A percentile compares a stretch with the other conserved stretches of the same genome.
These are phyloP conservation scores for Penaeus monodon DNA, from an alignment of 2,888 invertebrate species.

Conservation along the genomic window DNA sequence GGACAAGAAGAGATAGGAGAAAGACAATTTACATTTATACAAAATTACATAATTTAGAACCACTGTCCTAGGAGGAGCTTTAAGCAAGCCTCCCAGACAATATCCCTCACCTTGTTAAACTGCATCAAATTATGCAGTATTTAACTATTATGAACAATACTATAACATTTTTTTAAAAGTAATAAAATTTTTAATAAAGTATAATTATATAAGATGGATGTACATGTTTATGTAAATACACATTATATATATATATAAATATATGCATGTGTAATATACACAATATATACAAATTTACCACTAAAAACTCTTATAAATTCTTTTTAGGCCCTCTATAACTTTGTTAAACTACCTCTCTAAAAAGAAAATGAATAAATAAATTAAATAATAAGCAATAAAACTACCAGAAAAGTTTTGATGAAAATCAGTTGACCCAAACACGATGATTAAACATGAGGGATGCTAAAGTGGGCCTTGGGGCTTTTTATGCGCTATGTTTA, in stretches of 20 bases:
- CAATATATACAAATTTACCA: too few species aligned
- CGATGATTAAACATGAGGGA: too few species aligned
- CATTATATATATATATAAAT: too few species aligned
- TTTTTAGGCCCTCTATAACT: too few species aligned
- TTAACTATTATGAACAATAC: background rate
- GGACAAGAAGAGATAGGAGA: background rate
- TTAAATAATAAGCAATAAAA: background rate
- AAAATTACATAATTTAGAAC: constrained; percentile 5
- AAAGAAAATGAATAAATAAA: background rate
- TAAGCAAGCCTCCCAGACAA: constrained; percentile 24
- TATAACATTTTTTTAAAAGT: background rate
- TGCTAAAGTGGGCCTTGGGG: too few species aligned
- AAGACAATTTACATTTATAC: constrained; percentile 36
- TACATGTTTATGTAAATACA: too few species aligned
- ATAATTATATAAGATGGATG: too few species aligned
- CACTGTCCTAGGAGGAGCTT: background rate
- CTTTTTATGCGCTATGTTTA: too few species aligned
- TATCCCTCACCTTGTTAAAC: background rate
- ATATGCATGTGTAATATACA: too few species aligned
- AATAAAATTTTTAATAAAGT: background rate
- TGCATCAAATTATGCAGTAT: background rate
- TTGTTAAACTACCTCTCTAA: too few species aligned
- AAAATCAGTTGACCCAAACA: background rate
- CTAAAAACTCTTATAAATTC: too few species aligned
- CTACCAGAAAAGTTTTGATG: background rate